Conservation (phyloP, 2,113 vertebrate species). For the Brachyhypopomus gauderio region DNA sequence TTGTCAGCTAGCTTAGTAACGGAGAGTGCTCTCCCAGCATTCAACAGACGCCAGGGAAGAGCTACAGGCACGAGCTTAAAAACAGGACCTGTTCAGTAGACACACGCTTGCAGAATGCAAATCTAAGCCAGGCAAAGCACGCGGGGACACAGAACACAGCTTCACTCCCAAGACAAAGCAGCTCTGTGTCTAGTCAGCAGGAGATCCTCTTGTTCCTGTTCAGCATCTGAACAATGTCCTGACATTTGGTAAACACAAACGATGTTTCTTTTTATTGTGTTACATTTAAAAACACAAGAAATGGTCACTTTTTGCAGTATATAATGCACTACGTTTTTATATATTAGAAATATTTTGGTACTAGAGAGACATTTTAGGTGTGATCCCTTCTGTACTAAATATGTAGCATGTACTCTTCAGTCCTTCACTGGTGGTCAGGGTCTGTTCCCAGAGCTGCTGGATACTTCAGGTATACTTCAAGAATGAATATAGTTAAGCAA, state of each 20-base stretch:
- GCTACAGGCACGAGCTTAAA: constrained; percentile 22
- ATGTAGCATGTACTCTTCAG: too few species aligned
- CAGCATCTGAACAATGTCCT: neutral
- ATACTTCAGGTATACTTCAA: too few species aligned
- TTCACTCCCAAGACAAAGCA: neutral
- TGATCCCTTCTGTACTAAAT: too few species aligned
- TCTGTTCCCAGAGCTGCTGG: too few species aligned
- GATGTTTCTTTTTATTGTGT: too few species aligned
- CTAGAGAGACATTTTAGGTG: too few species aligned
- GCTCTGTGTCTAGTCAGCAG: too few species aligned
- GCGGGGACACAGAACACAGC: constrained; percentile 1
- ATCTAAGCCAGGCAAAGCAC: constrained; percentile 36
- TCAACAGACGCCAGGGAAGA: constrained; percentile 55
- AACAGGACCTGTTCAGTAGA: neutral
- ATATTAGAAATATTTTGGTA: neutral
- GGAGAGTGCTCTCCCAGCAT: constrained; percentile 38
- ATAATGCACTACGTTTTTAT: neutral
- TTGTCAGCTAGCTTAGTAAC: constrained; percentile 56
- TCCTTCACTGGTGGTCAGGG: too few species aligned
- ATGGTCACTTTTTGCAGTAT: neutral
- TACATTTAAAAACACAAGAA: neutral
- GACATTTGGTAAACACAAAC: neutral
- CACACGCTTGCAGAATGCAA: constrained; percentile 47
- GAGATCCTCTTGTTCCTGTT: too few species aligned
- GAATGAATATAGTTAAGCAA: too few species aligned